Conservation (phyloP, 2,888 invertebrate species). For the Drosophila pseudotakahashii region DNA sequence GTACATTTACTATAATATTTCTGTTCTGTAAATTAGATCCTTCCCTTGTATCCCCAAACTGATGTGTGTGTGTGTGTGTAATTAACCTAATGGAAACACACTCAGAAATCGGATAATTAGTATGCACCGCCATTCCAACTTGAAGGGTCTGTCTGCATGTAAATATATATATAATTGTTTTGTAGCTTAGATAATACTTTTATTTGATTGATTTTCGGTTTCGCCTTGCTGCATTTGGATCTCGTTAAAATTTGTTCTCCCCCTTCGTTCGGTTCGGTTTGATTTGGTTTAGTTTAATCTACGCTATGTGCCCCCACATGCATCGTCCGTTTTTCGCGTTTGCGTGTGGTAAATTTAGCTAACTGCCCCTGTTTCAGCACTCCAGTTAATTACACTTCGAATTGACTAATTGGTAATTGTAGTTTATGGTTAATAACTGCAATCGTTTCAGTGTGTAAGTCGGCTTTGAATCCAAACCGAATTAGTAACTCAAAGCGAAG, state of each 20-base stretch:
- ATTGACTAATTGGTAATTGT: constrained; percentile 76
- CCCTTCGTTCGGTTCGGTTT: constrained; percentile 2
- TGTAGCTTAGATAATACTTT: constrained; percentile 81
- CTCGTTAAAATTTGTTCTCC: constrained; percentile 45
- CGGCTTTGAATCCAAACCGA: constrained; percentile 39
- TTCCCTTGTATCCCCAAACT: background rate
- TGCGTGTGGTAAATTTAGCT: constrained; percentile 64
- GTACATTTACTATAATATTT: constrained; percentile 14
- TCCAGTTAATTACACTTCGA: constrained; percentile 66
- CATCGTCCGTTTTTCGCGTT: constrained; percentile 43
- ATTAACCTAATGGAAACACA: constrained; percentile 25
- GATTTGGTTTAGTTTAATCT: constrained; percentile 40
- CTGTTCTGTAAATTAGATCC: constrained; percentile 9
- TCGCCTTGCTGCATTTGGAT: constrained; percentile 72
- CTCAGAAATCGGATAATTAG: constrained; percentile 33
- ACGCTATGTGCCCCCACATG: constrained; percentile 48
- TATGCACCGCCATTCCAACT: constrained; percentile 42
- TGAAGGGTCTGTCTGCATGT: constrained; percentile 42
- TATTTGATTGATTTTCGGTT: constrained; percentile 82
- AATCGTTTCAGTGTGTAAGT: constrained; percentile 49
- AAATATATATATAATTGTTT: constrained; percentile 54
- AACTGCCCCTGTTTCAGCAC: constrained; percentile 56
- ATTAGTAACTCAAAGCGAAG: constrained; percentile 39
- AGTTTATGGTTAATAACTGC: constrained; percentile 58
- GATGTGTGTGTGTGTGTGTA: constrained; percentile 7